Conservation (phyloP, 2,888 invertebrate species). For the Desoria tigrina region DNA sequence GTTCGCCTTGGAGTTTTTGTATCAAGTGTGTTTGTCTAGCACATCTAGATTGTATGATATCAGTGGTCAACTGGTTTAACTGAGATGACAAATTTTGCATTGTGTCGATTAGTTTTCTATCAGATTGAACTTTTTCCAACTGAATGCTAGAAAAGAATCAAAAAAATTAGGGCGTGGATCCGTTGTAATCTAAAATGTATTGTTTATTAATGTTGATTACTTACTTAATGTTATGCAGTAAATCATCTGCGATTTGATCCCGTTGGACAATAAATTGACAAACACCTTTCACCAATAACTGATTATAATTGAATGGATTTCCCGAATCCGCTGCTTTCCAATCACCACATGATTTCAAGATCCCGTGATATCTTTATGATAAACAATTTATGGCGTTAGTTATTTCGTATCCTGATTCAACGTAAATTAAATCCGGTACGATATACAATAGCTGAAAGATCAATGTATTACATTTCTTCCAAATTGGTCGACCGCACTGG, state of each 20-base stretch:
- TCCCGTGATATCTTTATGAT: slow-evolving; percentile 34
- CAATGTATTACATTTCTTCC: slow-evolving; percentile 40
- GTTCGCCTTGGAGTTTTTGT: not conserved
- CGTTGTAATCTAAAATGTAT: too few species aligned
- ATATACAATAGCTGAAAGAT: slow-evolving; percentile 3
- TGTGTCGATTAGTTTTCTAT: slow-evolving; percentile 30
- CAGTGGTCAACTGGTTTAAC: slow-evolving; percentile 27
- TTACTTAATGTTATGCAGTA: slow-evolving; percentile 41
- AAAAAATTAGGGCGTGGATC: too few species aligned
- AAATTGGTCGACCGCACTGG: slow-evolving; percentile 37
- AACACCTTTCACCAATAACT: slow-evolving; percentile 38
- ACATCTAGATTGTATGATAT: slow-evolving; percentile 28
- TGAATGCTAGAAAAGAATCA: slow-evolving; percentile 21
- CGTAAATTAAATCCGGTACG: too few species aligned
- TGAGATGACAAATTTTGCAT: slow-evolving; percentile 25
- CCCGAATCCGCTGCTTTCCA: slow-evolving; percentile 33
- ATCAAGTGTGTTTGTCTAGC: slow-evolving; percentile 26
- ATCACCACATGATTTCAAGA: slow-evolving; percentile 34
- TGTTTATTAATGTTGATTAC: too few species aligned
- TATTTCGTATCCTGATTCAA: not conserved
- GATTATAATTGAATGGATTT: slow-evolving; percentile 25
- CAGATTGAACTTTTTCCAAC: slow-evolving; percentile 33
- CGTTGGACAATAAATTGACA: slow-evolving; percentile 45
- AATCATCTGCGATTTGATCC: slow-evolving; percentile 37
- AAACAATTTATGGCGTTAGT: slow-evolving; percentile 3